phyloP scores from a whole-genome alignment of 2,113 vertebrate genomes.

The Gnathonemus longibarbis region DNA sequence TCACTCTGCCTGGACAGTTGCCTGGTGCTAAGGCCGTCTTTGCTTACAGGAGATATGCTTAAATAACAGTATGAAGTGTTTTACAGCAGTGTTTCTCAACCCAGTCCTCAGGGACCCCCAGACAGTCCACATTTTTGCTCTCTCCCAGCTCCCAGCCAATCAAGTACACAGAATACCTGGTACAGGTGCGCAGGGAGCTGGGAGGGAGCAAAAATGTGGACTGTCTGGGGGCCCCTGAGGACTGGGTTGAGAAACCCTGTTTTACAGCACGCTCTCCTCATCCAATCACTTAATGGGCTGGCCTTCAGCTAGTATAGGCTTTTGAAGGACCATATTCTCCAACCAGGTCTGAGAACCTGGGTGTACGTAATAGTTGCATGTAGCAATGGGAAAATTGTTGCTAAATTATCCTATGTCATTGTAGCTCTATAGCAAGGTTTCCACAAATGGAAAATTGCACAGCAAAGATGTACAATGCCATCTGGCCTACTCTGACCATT shows the following conservation, averaged over 20 bases:
- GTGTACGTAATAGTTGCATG: background rate
- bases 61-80: background rate
- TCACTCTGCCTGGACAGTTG: background rate
- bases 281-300: background rate
- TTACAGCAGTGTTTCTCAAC: too few relatives aligned
- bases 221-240: too few relatives aligned
- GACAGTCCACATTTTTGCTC: too few relatives aligned
- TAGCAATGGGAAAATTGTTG: background rate
- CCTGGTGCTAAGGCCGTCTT: background rate
- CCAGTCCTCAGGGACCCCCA: too few relatives aligned
- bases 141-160: too few relatives aligned
- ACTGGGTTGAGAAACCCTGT: too few relatives aligned
- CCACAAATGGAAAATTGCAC: background rate
- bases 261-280: background rate
- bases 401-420: background rate
- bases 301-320: background rate
- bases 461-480: background rate
- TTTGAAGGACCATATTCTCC: background rate
- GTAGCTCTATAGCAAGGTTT: background rate
- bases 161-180: too few relatives aligned
- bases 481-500: background rate
- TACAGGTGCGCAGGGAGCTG: too few relatives aligned
- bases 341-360: background rate
- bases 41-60: background rate
- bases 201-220: too few relatives aligned